Conservation (phyloP, 2,797 vertebrate genomes). For the Sternotherus odoratus region DNA sequence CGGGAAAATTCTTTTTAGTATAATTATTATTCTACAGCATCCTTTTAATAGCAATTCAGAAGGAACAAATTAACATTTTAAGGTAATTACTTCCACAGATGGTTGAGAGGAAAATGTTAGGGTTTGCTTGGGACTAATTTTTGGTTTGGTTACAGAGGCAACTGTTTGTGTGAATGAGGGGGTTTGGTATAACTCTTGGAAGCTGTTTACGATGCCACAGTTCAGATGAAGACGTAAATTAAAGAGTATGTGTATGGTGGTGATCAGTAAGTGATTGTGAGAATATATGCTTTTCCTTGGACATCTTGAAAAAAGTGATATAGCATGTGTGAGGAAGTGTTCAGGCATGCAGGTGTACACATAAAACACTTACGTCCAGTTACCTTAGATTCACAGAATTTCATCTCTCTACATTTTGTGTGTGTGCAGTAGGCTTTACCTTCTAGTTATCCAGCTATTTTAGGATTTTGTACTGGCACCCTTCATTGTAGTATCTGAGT, state of each 20-base stretch:
- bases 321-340: not conserved
- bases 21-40: not conserved
- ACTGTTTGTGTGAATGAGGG: not conserved
- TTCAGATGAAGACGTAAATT: not conserved
- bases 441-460: not conserved
- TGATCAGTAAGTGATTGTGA: not conserved
- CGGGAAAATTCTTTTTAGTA: not conserved
- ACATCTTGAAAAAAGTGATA: not conserved
- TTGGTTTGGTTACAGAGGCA: not conserved
- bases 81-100: too few relatives aligned
- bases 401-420: not conserved
- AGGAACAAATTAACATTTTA: not conserved
- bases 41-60: not conserved
- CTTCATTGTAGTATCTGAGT: rapidly evolving
- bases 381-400: not conserved
- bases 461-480: not conserved
- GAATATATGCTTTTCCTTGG: not conserved
- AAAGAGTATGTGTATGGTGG: rapidly evolving
- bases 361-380: not conserved
- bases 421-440: not conserved
- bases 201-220: constrained; percentile 1
- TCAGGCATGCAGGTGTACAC: not conserved
- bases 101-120: too few relatives aligned
- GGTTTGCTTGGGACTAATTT: not conserved
- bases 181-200: rapidly evolving